Base-by-base conservation (phyloP, 2,888 invertebrate genomes). In the Cerastoderma edule region DNA sequence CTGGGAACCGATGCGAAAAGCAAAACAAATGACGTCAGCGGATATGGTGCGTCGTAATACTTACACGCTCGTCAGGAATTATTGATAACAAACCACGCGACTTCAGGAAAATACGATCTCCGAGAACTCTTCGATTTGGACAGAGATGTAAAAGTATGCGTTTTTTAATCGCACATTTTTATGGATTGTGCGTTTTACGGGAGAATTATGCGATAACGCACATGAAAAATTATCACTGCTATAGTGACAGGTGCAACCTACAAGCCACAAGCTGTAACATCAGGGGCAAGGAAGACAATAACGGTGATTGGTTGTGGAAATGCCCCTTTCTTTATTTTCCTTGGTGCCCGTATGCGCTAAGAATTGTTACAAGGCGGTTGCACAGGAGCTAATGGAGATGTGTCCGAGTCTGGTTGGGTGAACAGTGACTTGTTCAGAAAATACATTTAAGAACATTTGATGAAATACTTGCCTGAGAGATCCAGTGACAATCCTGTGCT, bases 241-340 rank as follows among this genome's bases (percentile, higher is more conserved):
- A n/a, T n/a, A n/a, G n/a, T n/a, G n/a, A n/a, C n/a, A 44, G 57
- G 56, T 24, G 22, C 13, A 53, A 19, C 22, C 22, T 53, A 16
- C 13, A 72, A 65, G 33, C 48, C 67, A 5, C 72, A 72, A 27
- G 73, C 71, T 30, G 27, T 72, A 13, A 75, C 80, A 6, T 68
- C 76, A 56, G 70, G 69, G 19, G 73, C 27, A 24, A 60, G 53
- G 5, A 64, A 67, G 13, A 78, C 54, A 19, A 48, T 60, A 33
- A 70, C 70, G 13, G 8, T 72, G 4, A 48, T 78, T n/a, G 70
- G 72, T 2, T 68, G 66, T 69, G 75, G 60, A 13, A 75, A 72
- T 67, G 69, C 67, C 8, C 75, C 71, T 22, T 78, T 60, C 28
- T 78, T 75, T 22, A 46, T 70, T 13, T 54, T 70, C 28, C 39